Conservation (phyloP, 2,888 invertebrate genomes). For the Heliconius erato region DNA sequence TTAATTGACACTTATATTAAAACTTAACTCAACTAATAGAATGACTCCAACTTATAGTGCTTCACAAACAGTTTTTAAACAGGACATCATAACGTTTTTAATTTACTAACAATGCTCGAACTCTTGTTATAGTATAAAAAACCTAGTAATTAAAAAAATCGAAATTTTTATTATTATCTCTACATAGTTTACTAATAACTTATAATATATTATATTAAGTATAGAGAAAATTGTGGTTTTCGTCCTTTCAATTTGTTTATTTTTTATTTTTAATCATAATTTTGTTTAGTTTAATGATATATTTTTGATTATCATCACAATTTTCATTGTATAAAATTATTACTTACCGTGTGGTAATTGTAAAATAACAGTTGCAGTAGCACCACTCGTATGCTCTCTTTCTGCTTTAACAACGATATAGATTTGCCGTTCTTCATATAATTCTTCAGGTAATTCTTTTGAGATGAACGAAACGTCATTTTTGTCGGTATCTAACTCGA, state of each 20-base stretch:
- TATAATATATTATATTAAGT: not conserved
- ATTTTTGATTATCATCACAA: too few relatives aligned
- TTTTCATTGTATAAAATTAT: not conserved
- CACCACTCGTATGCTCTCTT: conserved; percentile 72
- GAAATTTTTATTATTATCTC: not conserved
- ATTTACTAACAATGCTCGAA: too few relatives aligned
- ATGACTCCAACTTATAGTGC: too few relatives aligned
- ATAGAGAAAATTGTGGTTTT: conserved; percentile 4
- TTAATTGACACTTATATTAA: not conserved
- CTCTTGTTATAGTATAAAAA: too few relatives aligned
- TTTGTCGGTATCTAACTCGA: conserved; percentile 55
- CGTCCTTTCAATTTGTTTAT: not conserved
- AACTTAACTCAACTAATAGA: not conserved
- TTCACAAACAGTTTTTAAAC: too few relatives aligned
- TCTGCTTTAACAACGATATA: conserved; percentile 67
- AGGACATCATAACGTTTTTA: too few relatives aligned
- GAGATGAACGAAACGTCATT: conserved; percentile 61
- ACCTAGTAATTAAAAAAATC: not conserved
- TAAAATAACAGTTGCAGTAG: conserved; percentile 69
- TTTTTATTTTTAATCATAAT: not conserved
- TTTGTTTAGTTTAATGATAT: too few relatives aligned
- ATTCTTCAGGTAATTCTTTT: conserved; percentile 58
- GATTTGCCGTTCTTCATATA: conserved; percentile 60
- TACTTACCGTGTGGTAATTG: conserved; percentile 71
- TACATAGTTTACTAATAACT: not conserved